phyloP scores from a whole-genome alignment of 2,113 vertebrate species.

The Lichenostomus cassidix region DNA sequence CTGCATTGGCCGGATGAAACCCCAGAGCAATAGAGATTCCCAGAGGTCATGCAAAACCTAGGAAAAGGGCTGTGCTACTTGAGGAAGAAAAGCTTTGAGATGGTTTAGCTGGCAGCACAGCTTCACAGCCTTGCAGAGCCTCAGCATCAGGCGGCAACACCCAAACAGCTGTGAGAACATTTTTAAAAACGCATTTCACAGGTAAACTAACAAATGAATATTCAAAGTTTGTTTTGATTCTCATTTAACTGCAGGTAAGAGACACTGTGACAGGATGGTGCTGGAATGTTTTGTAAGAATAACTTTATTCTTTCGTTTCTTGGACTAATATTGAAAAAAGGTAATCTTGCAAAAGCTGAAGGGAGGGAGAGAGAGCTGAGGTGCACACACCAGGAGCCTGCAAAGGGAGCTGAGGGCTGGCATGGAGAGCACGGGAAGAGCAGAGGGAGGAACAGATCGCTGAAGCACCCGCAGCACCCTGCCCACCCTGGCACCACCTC shows the following conservation, averaged over 20 bases:
- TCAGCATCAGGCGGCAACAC: neutral
- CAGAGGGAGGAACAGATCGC: neutral
- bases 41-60: neutral
- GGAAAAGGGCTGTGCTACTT: neutral
- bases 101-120: neutral
- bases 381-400: neutral
- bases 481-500: neutral
- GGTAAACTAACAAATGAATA: neutral
- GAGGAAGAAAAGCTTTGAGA: neutral
- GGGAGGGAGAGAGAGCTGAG: neutral
- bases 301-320: neutral
- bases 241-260: neutral
- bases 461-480: neutral
- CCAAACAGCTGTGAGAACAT: neutral
- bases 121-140: neutral
- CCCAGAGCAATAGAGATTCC: neutral
- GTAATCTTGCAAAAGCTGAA: neutral
- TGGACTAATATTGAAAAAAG: neutral
- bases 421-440: accelerated
- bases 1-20: accelerated
- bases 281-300: neutral
- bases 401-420: neutral
- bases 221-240: neutral
- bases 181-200: neutral
- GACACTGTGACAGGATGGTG: accelerated